Conservation (phyloP, 2,797 vertebrate genomes). For the Pitangus sulphuratus region DNA sequence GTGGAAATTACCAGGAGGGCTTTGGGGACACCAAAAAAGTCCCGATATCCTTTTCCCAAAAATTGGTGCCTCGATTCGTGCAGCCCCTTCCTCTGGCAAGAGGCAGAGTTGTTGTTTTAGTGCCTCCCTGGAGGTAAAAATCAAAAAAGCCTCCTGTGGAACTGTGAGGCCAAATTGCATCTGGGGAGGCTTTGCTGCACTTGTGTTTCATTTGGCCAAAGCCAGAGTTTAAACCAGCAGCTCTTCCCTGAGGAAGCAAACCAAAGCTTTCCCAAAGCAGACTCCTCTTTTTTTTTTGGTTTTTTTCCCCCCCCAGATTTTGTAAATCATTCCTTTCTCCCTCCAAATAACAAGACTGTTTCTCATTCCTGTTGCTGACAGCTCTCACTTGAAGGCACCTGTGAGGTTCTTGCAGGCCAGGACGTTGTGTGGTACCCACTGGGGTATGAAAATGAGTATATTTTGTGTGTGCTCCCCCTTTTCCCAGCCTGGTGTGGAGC, state of each 20-base stretch:
- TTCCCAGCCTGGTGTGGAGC: neutral
- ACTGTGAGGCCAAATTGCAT: neutral
- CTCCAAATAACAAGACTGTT: neutral
- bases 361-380: neutral
- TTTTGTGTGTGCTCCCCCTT: neutral
- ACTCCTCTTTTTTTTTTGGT: neutral
- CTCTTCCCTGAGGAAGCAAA: neutral
- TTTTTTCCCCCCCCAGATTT: neutral
- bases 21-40: neutral
- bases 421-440: rapidly evolving
- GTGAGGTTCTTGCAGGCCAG: neutral
- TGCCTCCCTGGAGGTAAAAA: neutral
- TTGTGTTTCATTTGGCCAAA: neutral
- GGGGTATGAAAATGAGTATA: neutral
- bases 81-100: neutral
- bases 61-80: neutral
- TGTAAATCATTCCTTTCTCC: neutral
- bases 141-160: neutral
- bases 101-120: neutral
- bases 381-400: neutral
- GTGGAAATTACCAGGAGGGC: neutral
- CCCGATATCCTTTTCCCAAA: neutral
- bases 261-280: neutral
- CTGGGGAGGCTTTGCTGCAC: neutral
- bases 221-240: neutral